phyloP scores from a whole-genome alignment of 2,888 invertebrate genomes.

The Ceriagrion tenellum region DNA sequence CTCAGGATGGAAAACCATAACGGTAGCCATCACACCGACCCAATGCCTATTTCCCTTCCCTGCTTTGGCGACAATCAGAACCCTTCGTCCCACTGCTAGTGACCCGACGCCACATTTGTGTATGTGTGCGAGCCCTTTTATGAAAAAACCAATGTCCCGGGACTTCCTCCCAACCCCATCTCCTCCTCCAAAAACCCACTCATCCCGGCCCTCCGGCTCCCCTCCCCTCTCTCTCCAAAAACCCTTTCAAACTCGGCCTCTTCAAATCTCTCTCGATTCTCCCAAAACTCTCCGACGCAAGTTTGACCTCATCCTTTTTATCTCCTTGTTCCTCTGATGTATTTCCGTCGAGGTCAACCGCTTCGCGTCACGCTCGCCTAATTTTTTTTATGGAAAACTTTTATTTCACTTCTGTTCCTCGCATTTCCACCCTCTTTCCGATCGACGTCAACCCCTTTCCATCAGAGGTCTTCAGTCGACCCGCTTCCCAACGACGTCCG shows the following conservation, averaged over 20 bases:
- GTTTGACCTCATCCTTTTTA: constrained; percentile 3
- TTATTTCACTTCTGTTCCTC: not conserved
- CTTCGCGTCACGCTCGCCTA: not conserved
- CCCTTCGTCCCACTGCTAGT: not conserved
- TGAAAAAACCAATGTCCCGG: not conserved
- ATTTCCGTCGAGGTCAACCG: not conserved
- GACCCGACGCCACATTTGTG: not conserved
- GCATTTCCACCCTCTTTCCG: not conserved
- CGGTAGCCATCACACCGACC: too few relatives aligned
- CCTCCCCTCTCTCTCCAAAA: too few relatives aligned
- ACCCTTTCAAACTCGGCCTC: constrained; percentile 15
- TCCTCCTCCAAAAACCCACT: not conserved
- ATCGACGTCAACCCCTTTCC: not conserved
- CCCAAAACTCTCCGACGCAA: not conserved
- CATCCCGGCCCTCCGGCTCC: not conserved
- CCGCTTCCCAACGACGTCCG: too few relatives aligned
- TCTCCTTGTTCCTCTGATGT: not conserved
- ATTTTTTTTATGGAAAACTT: not conserved
- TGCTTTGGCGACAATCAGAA: too few relatives aligned
- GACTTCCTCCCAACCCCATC: not conserved
- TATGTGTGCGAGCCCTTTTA: not conserved
- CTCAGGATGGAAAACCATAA: too few relatives aligned
- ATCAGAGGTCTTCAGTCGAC: not conserved
- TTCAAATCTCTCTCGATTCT: not conserved
- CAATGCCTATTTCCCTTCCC: too few relatives aligned